Conservation (phyloP, 2,113 vertebrate genomes). For the Panthera uncia region DNA sequence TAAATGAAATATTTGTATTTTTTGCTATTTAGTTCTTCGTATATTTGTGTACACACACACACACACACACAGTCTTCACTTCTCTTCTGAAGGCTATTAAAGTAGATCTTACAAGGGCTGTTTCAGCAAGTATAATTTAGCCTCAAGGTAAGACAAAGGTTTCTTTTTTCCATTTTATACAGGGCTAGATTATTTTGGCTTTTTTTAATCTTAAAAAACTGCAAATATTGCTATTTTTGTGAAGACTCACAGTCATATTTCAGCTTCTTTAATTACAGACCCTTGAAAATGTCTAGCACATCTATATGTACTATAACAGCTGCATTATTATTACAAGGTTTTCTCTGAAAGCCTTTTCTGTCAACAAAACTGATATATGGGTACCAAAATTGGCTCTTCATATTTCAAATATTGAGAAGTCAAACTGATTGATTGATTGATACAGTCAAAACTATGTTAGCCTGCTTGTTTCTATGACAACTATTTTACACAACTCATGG, state of each 20-base stretch:
- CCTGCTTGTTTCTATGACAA: neutral
- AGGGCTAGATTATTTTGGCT: slow-evolving; percentile 26
- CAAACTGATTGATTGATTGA: neutral
- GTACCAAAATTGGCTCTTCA: slow-evolving; percentile 28
- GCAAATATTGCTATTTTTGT: neutral
- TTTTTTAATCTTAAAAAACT: slow-evolving; percentile 39
- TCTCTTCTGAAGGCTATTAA: neutral
- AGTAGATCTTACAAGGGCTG: neutral
- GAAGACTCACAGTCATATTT: neutral
- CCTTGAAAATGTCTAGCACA: neutral
- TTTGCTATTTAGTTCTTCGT: neutral
- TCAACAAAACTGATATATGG: slow-evolving; percentile 38
- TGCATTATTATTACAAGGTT: neutral
- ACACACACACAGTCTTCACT: neutral
- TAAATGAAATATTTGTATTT: neutral
- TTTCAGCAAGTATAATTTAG: slow-evolving; percentile 27
- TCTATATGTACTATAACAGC: neutral
- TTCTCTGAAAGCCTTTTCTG: slow-evolving; percentile 37
- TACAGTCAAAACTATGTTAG: neutral
- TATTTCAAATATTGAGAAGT: neutral
- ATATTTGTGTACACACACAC: neutral
- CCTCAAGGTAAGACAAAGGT: neutral
- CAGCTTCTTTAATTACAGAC: slow-evolving; percentile 15
- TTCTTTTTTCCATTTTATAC: neutral
- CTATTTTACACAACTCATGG: neutral